A percentile compares a stretch with the other conserved stretches of the same genome.
These are phyloP conservation scores for Diuraphis noxia DNA, from an alignment of 1,140 invertebrate genomes.

Conservation along the genomic window DNA sequence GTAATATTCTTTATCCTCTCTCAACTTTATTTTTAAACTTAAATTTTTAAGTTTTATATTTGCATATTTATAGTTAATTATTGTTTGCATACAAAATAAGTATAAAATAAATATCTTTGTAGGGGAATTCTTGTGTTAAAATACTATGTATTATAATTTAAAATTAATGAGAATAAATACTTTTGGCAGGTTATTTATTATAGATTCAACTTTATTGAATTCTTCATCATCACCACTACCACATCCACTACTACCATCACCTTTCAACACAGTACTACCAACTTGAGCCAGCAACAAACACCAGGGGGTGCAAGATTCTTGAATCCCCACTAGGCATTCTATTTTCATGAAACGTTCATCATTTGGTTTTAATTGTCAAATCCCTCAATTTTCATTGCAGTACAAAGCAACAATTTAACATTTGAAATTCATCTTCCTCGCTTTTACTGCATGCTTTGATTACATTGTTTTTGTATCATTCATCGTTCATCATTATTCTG, in stretches of 20 bases:
- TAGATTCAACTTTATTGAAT: constrained; percentile 39
- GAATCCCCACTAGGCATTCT: constrained; percentile 18
- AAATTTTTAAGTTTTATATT: not conserved
- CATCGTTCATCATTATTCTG: constrained; percentile 45
- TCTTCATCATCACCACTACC: constrained; percentile 30
- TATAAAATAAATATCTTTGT: not conserved
- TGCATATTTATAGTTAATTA: not conserved
- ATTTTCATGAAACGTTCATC: not conserved
- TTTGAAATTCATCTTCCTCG: constrained; percentile 33
- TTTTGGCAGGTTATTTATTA: constrained; percentile 52
- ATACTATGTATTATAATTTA: constrained; percentile 3
- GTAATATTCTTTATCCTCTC: not conserved
- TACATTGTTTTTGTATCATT: constrained; percentile 32
- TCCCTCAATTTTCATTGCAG: constrained; percentile 14
- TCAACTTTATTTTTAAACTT: not conserved
- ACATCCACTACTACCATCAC: constrained; percentile 41
- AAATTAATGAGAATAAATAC: constrained; percentile 45
- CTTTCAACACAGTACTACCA: constrained; percentile 45
- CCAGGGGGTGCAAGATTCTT: constrained; percentile 38
- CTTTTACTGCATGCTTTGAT: constrained; percentile 7
- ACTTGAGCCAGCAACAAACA: constrained; percentile 43
- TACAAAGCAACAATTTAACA: constrained; percentile 11
- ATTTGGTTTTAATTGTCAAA: constrained; percentile 6
- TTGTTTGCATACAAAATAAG: not conserved
- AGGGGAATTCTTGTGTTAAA: not conserved